These are phyloP conservation scores for Caenorhabditis remanei DNA, from an alignment of 1,140 invertebrate species.

Conservation along the genomic window DNA sequence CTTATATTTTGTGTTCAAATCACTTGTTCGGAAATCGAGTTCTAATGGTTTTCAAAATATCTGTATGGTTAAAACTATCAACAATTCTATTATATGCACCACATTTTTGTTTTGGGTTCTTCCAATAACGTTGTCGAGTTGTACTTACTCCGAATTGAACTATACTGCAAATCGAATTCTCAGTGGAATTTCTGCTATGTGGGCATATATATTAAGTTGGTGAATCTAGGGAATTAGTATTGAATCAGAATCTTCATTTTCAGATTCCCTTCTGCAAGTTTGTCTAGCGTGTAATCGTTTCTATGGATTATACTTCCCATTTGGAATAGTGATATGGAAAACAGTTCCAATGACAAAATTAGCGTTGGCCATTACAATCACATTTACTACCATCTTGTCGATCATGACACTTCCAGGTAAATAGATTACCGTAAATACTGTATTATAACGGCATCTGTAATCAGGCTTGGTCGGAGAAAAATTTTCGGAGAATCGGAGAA, in stretches of 20 bases:
- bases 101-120: not conserved
- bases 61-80: not conserved
- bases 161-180: not conserved
- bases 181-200: not conserved
- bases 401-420: not conserved
- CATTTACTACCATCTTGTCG: not conserved
- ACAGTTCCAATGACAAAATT: not conserved
- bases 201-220: conserved; percentile 1
- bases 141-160: not conserved
- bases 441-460: no score
- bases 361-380: not conserved
- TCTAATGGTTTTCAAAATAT: not conserved
- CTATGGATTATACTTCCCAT: not conserved
- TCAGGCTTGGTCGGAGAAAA: no score
- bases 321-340: not conserved
- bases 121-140: not conserved
- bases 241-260: not conserved
- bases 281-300: conserved; percentile 1
- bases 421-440: no score
- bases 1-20: not conserved
- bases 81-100: not conserved
- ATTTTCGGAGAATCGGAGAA: no score
- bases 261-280: not conserved
- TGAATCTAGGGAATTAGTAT: not conserved
- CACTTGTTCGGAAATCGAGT: not conserved